These are phyloP conservation scores for Hirudinaria manillensis DNA, from an alignment of 2,888 invertebrate genomes.

Conservation along the genomic window DNA sequence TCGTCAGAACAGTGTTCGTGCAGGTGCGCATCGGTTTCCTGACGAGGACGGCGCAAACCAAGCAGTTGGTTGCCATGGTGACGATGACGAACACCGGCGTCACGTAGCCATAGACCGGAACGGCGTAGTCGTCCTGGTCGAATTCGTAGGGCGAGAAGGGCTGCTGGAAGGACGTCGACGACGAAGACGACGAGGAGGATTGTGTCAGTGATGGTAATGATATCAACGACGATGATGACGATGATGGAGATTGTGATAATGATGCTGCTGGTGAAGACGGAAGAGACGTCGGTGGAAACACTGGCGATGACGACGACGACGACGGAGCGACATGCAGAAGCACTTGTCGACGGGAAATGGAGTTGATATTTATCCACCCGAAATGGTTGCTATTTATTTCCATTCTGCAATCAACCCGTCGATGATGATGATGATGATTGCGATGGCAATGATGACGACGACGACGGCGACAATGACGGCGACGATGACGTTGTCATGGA, in stretches of 20 bases:
- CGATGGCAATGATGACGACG: too few relatives aligned
- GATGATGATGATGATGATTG: too few relatives aligned
- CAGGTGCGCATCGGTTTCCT: constrained; percentile 76
- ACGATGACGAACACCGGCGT: constrained; percentile 78
- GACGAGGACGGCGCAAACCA: constrained; percentile 81
- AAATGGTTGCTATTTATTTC: too few relatives aligned
- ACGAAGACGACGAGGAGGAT: not conserved
- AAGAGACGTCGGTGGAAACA: not conserved
- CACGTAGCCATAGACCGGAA: constrained; percentile 65
- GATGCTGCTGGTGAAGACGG: not conserved
- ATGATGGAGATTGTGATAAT: not conserved
- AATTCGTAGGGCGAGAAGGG: not conserved
- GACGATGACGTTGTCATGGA: too few relatives aligned
- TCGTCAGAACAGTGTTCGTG: constrained; percentile 81
- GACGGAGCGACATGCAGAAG: too few relatives aligned
- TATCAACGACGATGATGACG: not conserved
- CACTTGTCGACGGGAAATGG: too few relatives aligned
- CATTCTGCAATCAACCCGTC: too few relatives aligned
- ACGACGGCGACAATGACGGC: too few relatives aligned
- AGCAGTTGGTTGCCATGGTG: constrained; percentile 81
- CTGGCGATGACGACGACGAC: not conserved
- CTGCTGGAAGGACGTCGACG: too few relatives aligned
- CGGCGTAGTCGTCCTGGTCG: not conserved
- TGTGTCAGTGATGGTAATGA: not conserved
- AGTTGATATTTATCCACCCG: too few relatives aligned